These are phyloP conservation scores for Palythoa grandiflora DNA, from an alignment of 92 coral and sea anemone species.

Conservation along the genomic window DNA sequence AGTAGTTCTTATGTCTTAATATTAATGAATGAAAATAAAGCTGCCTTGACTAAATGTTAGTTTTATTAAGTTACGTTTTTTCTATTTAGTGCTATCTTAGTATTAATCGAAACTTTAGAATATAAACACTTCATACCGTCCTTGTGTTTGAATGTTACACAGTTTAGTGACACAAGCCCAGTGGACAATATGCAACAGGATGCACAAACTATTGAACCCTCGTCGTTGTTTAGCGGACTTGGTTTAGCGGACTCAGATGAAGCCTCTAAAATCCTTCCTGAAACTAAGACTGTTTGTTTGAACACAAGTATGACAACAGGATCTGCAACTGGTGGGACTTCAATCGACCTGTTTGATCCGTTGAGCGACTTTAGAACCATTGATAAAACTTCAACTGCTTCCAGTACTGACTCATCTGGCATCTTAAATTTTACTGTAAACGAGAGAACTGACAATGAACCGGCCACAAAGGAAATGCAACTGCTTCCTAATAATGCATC, in stretches of 20 bases:
- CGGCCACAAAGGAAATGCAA: background rate
- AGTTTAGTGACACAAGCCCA: background rate
- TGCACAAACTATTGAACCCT: background rate
- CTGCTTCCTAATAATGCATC: background rate
- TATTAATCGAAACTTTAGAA: background rate
- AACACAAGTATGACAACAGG: background rate
- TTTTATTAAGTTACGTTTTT: too few species aligned
- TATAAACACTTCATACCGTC: background rate
- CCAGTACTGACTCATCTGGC: background rate
- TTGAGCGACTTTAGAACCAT: background rate
- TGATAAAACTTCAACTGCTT: background rate
- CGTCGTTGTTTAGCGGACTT: slow-evolving; percentile 29
- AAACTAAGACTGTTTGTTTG: background rate
- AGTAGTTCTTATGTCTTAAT: too few species aligned
- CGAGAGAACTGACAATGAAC: background rate
- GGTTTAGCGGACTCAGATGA: slow-evolving; percentile 9
- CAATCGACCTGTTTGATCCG: slow-evolving; percentile 25
- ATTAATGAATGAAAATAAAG: too few species aligned
- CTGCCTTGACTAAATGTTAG: too few species aligned
- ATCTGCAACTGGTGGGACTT: background rate
- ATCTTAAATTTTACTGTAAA: background rate
- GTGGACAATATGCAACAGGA: background rate
- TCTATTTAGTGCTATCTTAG: too few species aligned
- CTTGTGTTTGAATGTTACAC: background rate
- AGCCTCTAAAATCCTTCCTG: background rate